These are phyloP conservation scores for Malaclemys terrapin DNA, from an alignment of 2,113 vertebrate species.

Conservation along the genomic window DNA sequence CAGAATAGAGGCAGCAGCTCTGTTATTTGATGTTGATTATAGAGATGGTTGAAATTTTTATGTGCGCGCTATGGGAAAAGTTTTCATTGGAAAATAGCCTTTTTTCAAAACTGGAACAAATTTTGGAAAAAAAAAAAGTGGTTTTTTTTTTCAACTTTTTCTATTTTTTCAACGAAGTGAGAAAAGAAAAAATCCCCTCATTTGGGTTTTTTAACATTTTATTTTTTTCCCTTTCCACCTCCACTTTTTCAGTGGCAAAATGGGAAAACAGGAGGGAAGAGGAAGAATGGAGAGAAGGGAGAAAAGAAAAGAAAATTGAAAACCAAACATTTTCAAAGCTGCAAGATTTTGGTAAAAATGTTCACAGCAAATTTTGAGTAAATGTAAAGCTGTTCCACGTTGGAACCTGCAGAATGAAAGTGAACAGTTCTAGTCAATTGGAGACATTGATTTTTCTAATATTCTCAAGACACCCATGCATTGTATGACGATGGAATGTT, in stretches of 20 bases:
- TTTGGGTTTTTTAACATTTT: neutral
- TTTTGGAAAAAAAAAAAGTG: neutral
- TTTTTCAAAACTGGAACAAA: neutral
- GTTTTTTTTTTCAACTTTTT: no score
- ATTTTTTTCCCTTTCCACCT: no score
- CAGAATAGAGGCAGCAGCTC: no score
- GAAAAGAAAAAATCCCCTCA: neutral
- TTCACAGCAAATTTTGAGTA: neutral
- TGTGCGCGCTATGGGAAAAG: no score
- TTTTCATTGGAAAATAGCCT: no score
- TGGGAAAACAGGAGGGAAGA: no score
- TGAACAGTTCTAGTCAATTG: neutral
- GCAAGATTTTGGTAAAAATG: neutral
- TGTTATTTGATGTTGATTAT: no score
- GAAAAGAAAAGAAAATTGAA: neutral
- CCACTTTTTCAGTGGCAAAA: no score
- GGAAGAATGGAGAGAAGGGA: accelerated
- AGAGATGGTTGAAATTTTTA: no score
- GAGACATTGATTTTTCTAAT: neutral
- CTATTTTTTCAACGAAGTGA: neutral
- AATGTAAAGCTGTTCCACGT: neutral
- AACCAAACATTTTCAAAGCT: neutral
- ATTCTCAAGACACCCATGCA: neutral
- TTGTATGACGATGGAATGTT: neutral
- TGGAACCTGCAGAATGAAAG: neutral